Evolutionary conservation across 2,797 vertebrate species (phyloP).

Genomic region (Poecilia gillii): DNA sequence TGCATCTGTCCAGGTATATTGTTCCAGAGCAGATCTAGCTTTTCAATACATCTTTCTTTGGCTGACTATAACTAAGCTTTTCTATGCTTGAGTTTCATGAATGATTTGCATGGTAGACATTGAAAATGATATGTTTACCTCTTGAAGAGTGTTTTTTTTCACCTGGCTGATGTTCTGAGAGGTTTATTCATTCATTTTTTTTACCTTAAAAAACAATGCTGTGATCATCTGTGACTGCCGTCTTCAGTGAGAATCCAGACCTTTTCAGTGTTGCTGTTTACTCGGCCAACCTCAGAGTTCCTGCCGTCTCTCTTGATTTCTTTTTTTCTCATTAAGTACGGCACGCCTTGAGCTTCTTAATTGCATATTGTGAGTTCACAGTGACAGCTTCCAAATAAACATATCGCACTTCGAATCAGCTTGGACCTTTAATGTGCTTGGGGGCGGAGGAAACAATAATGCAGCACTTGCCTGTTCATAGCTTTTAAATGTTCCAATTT

Average conservation of each 20-base stretch:
- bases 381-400: conserved; percentile 6
- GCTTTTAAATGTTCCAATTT: conserved; percentile 3
- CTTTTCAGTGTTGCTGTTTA: background rate
- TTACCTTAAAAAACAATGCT: background rate
- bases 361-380: background rate
- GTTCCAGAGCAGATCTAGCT: background rate
- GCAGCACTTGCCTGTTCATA: background rate
- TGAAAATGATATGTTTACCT: background rate
- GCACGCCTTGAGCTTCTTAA: background rate
- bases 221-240: background rate
- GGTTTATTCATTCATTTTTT: background rate
- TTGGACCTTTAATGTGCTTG: background rate
- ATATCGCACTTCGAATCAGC: background rate
- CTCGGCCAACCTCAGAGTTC: background rate
- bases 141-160: background rate
- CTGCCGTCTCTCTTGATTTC: background rate
- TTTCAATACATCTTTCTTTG: background rate
- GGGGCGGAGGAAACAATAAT: background rate
- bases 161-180: background rate
- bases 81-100: background rate
- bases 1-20: background rate
- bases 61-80: background rate
- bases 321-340: background rate
- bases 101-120: background rate
- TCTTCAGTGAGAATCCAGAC: background rate